Evolutionary conservation across 2,888 invertebrate species (phyloP), one percentile per base, ranked within the genome.

Genomic region (Chrysina gloriosa): DNA sequence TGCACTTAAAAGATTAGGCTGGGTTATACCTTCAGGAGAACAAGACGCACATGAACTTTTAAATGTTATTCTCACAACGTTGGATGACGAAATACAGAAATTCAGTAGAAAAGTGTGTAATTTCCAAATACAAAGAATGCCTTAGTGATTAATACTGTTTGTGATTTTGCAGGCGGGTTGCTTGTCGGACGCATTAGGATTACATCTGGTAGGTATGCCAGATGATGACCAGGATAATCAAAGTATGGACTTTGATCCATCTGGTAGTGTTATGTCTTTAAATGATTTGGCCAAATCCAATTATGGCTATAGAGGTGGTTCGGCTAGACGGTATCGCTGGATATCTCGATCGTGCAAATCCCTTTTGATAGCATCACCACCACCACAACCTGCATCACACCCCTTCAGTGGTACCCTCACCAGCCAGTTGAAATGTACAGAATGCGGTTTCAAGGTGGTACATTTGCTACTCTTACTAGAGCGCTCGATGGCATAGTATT

Each of bases 41-140:
- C 93, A 97, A 83, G 98, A 98, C 84, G 94, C 96, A 0, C 97
- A 97, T 80, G 97, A 98, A 83, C 83, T 98, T 61, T 90, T 97
- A 75, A 95, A 96, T 82, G 92, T 96, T 5, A 84, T 98, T 75
- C 86, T 96, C 5, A 90, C 93, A n/a, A 95, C 96, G 9, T 85
- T 97, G 54, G 96, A 96, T 79, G 94, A 96, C 79, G 97, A 98
- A 83, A 89, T 88, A 27, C 86, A 85, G 34, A 87, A 86, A 76
- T 85, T 87, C 81, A 81, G 86, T 9, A 85, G 85, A 75, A 88
- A 89, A 84, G 90, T 89, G 79, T 52, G 31, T 68, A 31, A 34
- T 1, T 27, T 31, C 36, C 23, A 23, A 23, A 48, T n/a, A n/a
- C n/a, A n/a, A n/a, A n/a, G n/a, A n/a, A n/a, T 34, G 7, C n/a